These are phyloP conservation scores for Oryzias melastigma DNA, from an alignment of 2,113 vertebrate genomes.

Conservation along the genomic window DNA sequence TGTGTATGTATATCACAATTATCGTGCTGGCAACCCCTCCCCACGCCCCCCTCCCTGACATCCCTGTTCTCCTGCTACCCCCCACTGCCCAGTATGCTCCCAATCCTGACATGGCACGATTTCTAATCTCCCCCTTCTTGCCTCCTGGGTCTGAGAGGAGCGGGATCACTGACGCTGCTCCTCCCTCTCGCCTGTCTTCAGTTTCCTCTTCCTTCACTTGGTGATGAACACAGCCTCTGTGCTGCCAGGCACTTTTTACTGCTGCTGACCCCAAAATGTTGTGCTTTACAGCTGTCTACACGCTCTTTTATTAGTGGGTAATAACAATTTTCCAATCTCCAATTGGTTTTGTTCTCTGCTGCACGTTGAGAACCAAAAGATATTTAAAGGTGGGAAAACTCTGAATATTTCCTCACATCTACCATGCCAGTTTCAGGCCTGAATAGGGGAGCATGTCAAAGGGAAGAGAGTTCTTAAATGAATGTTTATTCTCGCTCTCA, in stretches of 20 bases:
- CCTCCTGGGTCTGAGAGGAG: slow-evolving; percentile 61
- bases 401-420: slow-evolving; percentile 15
- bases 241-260: slow-evolving; percentile 46
- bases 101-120: slow-evolving; percentile 75
- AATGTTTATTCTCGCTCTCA: not conserved
- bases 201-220: slow-evolving; percentile 39
- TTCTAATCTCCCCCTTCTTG: slow-evolving; percentile 65
- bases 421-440: slow-evolving; percentile 9
- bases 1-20: slow-evolving; percentile 76
- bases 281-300: slow-evolving; percentile 43
- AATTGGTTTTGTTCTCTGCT: slow-evolving; percentile 31
- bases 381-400: slow-evolving; percentile 2
- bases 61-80: slow-evolving; percentile 43
- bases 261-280: slow-evolving; percentile 53
- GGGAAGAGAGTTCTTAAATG: not conserved
- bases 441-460: not conserved
- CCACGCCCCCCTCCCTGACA: slow-evolving; percentile 30
- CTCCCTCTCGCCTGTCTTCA: slow-evolving; percentile 43
- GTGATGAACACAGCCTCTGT: slow-evolving; percentile 37
- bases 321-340: slow-evolving; percentile 40
- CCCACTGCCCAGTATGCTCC: slow-evolving; percentile 62
- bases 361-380: slow-evolving; percentile 4
- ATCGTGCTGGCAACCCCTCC: slow-evolving; percentile 52
- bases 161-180: slow-evolving; percentile 47
- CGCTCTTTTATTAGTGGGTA: slow-evolving; percentile 57